Base-by-base conservation (phyloP, 2,113 vertebrate species). In the Carassius auratus region DNA sequence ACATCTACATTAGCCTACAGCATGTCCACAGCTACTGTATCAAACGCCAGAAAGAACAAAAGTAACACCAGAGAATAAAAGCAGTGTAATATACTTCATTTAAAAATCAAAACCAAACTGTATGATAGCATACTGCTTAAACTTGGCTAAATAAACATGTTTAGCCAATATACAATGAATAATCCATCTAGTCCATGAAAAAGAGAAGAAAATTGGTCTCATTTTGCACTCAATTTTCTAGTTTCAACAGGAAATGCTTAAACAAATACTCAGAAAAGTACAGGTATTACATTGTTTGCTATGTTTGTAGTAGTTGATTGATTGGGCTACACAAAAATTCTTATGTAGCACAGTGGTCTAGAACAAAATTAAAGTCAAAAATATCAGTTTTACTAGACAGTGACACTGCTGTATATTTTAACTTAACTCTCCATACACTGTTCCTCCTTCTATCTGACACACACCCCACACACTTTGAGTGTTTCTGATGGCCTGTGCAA, bases 401-500 rank as follows among this genome's bases (percentile, higher is more conserved):
- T 1, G 19, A 59, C 17, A 36, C 17, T 13, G 52, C 76, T 64
- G 75, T 66, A 17, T 75, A 59, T 85, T 84, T 76, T 30, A 76
- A 33, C 62, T 84, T 62, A n/a, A 36, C 8, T 13, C 76, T 50
- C 61, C 21, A 73, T 77, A 68, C 5, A 0, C 61, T 36, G 74
- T 59, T 61, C 42, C 62, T 2, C 23, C 33, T 57, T 48, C 52
- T 21, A 5, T 71, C 66, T 36, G 23, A 23, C 42, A 68, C 76
- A 81, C 80, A 57, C n/a, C 12, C 52, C 23, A 19, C 59, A 84
- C 59, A 75, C 59, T 48, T 33, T 0, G 23, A 42, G 42, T 15
- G 64, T 68, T 82, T 75, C 68, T 84, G 82, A 89, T 76, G 73
- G 64, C 55, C 75, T 83, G 69, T 73, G 86, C 78, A 74, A 84